These are phyloP conservation scores for Luehdorfia chinensis DNA, from an alignment of 1,140 invertebrate genomes.

Conservation along the genomic window DNA sequence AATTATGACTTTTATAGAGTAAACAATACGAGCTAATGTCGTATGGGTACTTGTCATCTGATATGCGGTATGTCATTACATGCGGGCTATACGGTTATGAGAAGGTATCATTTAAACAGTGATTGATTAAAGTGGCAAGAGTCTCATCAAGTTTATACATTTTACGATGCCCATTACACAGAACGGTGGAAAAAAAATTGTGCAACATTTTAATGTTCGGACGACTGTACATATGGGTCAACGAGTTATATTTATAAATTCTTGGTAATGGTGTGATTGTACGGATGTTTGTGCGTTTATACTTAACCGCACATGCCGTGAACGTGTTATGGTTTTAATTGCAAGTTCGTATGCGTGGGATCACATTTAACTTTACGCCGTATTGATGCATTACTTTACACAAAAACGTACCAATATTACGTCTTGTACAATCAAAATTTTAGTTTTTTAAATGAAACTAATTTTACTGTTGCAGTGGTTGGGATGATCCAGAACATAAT, in stretches of 20 bases:
- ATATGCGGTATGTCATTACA: conserved; percentile 12
- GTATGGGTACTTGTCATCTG: conserved; percentile 6
- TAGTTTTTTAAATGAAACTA: too few species aligned
- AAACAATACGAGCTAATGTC: conserved; percentile 15
- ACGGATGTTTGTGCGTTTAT: conserved; percentile 53
- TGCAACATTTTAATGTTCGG: conserved; percentile 49
- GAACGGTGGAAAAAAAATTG: conserved; percentile 41
- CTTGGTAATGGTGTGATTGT: conserved; percentile 49
- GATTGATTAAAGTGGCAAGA: conserved; percentile 32
- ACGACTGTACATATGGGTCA: conserved; percentile 48
- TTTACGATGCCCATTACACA: conserved; percentile 31
- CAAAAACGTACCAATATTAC: too few species aligned
- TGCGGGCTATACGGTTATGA: conserved; percentile 8
- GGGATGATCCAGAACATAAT: too few species aligned
- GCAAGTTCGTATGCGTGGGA: not conserved
- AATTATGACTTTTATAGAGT: conserved; percentile 6
- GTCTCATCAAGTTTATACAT: conserved; percentile 28
- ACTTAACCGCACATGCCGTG: conserved; percentile 31
- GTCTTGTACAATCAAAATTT: too few species aligned
- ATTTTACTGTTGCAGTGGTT: too few species aligned
- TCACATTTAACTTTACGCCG: too few species aligned
- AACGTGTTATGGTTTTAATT: conserved; percentile 22
- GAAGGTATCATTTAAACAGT: conserved; percentile 28
- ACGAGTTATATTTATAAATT: conserved; percentile 57
- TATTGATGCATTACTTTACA: too few species aligned